A percentile compares a stretch with the other conserved stretches of the same genome.
phyloP scores from a whole-genome alignment of 2,888 invertebrate genomes.

The Tetranychus piercei region DNA sequence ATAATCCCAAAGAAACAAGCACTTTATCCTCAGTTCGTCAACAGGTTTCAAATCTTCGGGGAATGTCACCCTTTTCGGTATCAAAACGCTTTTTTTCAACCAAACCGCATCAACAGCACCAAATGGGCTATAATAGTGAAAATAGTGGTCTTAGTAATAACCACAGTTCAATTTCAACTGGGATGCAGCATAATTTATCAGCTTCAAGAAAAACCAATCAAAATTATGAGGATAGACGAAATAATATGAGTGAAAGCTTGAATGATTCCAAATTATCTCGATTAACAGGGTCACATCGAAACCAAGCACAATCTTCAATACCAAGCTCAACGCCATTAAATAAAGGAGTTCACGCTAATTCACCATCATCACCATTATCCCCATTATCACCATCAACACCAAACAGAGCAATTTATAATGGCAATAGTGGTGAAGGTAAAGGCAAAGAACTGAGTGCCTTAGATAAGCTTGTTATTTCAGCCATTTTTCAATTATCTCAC shows the following conservation, averaged over 20 bases:
- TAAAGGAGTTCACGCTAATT: too few relatives aligned
- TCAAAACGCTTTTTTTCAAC: constrained; percentile 18
- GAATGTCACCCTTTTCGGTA: constrained; percentile 17
- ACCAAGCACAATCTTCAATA: neutral
- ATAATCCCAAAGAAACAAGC: constrained; percentile 1
- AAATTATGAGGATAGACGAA: neutral
- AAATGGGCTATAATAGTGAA: neutral
- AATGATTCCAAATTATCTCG: neutral
- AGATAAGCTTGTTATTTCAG: constrained; percentile 39
- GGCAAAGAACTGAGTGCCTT: constrained; percentile 30
- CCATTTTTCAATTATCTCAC: constrained; percentile 38
- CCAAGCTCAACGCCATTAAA: neutral
- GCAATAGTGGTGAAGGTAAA: neutral
- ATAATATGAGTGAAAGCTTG: neutral
- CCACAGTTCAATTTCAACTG: neutral
- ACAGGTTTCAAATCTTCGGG: neutral
- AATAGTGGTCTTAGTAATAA: neutral
- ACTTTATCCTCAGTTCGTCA: neutral
- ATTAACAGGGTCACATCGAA: neutral
- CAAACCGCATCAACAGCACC: constrained; percentile 18
- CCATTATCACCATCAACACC: neutral
- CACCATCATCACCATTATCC: neutral
- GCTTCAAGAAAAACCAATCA: neutral
- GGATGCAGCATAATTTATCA: neutral
- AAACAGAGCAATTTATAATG: neutral